phyloP scores from a whole-genome alignment of 2,113 vertebrate species.

The Mormyrus iriodes region DNA sequence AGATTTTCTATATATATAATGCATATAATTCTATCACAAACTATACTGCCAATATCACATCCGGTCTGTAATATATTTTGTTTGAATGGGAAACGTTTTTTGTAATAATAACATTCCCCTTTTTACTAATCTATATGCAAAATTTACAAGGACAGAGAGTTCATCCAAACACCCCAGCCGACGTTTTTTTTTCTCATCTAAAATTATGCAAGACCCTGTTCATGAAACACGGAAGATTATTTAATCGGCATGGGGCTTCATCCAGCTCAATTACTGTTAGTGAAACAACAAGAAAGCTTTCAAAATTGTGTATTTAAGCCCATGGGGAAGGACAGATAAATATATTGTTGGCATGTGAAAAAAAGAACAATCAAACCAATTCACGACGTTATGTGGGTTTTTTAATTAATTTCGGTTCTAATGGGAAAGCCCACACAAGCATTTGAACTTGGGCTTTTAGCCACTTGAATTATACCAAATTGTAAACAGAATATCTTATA shows the following conservation, averaged over 20 bases:
- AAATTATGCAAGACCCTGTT: constrained; percentile 1
- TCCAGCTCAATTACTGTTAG: constrained; percentile 11
- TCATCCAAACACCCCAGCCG: neutral
- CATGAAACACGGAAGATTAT: neutral
- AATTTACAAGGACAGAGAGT: neutral
- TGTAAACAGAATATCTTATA: constrained; percentile 2
- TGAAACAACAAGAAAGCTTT: constrained; percentile 11
- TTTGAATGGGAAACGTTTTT: neutral
- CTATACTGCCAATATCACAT: neutral
- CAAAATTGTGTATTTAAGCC: constrained; percentile 5
- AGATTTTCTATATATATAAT: neutral
- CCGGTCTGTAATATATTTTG: neutral
- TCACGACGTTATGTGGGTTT: neutral
- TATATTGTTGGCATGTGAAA: constrained; percentile 15
- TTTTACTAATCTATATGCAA: neutral
- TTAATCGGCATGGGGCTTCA: constrained; percentile 15
- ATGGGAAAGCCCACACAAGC: neutral
- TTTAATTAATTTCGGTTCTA: constrained; percentile 18
- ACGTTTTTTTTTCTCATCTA: neutral
- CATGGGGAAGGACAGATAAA: neutral
- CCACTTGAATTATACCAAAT: neutral
- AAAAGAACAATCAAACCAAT: constrained; percentile 5
- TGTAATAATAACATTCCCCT: neutral
- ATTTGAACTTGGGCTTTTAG: neutral
- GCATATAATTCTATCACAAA: neutral